Evolutionary conservation across 2,113 vertebrate species (phyloP), one percentile per base, ranked within the genome.

Genomic region (Ancistrus triradiatus): DNA sequence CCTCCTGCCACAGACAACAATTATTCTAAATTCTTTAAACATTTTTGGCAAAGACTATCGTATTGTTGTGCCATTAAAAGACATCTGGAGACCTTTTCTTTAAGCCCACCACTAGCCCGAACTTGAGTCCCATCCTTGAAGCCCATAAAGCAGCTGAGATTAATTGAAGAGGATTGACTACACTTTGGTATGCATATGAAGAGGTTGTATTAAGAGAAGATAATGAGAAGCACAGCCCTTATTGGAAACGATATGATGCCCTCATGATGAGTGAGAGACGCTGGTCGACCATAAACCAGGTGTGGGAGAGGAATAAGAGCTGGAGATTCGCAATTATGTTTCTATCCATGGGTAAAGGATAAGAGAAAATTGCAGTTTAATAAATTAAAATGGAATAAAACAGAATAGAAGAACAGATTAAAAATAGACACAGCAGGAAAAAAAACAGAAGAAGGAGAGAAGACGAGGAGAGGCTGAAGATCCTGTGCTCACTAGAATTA

Each of bases 401-500:
- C 15, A 50, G 24, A 25, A 7, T 15, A 11, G 7, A 28, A 28
- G 3, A 11, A 28, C 3, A 31, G 27, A 31, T 31, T 3, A 31
- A 35, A 24, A 50, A 49, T 14, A 47, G 43, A 47, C 11, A 59
- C 40, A 46, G 46, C 18, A 60, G 43, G 47, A 60, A 13, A 43
- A 33, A 60, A 10, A 4, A 27, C 11, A 43, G 27, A 6, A 84
- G 83, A 83, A 64, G 81, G 80, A 83, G 72, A 82, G 82, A 77
- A 86, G 75, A 80, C 82, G 74, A 80, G 69, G 75, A 73, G 75
- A 77, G 74, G 80, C 79, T 83, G 74, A 81, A 82, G 80, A 86
- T 77, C 83, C 76, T 71, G 80, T 87, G 78, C 79, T 88, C 76
- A 81, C 82, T 77, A 85, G 86, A 92, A 93, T 94, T 89, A 93